Evolutionary conservation across 2,113 vertebrate genomes (phyloP).

Genomic region (Smithornis capensis): DNA sequence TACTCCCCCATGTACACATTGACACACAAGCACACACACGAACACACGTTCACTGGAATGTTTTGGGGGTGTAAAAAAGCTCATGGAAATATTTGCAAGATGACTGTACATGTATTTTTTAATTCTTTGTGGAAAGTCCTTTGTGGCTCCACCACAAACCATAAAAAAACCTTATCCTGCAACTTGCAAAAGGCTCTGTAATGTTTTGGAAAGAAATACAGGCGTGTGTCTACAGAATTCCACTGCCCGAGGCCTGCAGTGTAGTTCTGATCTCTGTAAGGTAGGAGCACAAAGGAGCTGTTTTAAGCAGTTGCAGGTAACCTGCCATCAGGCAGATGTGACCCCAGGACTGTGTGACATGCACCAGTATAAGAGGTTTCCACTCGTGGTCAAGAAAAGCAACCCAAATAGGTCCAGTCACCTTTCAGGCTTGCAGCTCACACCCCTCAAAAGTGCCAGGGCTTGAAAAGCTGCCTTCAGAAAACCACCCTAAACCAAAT

Average conservation of each 20-base stretch:
- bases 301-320: not conserved
- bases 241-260: not conserved
- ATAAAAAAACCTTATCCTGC: not conserved
- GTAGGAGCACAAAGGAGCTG: not conserved
- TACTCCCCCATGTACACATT: rapidly evolving
- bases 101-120: not conserved
- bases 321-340: not conserved
- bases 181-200: not conserved
- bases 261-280: not conserved
- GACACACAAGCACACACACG: rapidly evolving
- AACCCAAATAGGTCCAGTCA: not conserved
- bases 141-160: not conserved
- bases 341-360: not conserved
- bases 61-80: not conserved
- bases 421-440: not conserved
- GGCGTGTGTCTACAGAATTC: rapidly evolving
- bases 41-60: rapidly evolving
- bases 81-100: not conserved
- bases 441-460: not conserved
- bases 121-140: not conserved
- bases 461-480: not conserved
- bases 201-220: not conserved
- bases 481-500: not conserved
- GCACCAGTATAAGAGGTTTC: not conserved
- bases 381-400: not conserved